Evolutionary conservation across 2,113 vertebrate genomes (phyloP), one percentile per base, ranked within the genome.

Genomic region (Phrynocephalus versicolor): DNA sequence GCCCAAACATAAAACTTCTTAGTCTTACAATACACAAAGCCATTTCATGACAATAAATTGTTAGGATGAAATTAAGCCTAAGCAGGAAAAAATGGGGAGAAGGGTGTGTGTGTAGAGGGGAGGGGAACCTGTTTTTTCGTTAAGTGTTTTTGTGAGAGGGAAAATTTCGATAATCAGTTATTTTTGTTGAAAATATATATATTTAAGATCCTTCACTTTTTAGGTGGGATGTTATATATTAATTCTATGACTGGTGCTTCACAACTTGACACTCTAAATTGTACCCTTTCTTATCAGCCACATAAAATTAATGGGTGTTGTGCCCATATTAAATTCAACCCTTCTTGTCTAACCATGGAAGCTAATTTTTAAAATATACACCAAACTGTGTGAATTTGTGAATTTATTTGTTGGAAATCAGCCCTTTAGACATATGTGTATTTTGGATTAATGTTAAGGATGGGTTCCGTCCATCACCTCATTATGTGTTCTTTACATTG

Each of bases 21-120:
- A 82, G 77, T 88, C 55, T 15, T 19, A 0, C 30, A 62, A 64
- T 85, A 57, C 70, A 80, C 80, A 84, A 85, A 86, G 73, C 19
- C 64, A 74, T 85, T 83, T 88, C 91, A 83, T 88, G 89, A 37
- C 45, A 58, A 72, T 90, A 81, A 85, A 88, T 30, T 88, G 62
- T 41, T 13, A 81, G 35, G 85, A 21, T 2, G 51, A 21, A 1
- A 2, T 86, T 92, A 94, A 91, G 55, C 39, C 72, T 73, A 33
- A 18, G 21, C 41, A n/a, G 87, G 33, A 41, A 82, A 86, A 90
- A 79, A 27, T 37, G 51, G 9, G 41, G 5, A 78, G 6, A 57
- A 76, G n/a, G 14, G n/a, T 27, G 19, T 25, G 60, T 6, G 18
- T 62, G 18, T 19, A 19, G 30, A 33, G 21, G 75, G 9, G 51